Evolutionary conservation across 2,888 invertebrate species (phyloP), one percentile per base, ranked within the genome.

Genomic region (Oxycera nigricornis): DNA sequence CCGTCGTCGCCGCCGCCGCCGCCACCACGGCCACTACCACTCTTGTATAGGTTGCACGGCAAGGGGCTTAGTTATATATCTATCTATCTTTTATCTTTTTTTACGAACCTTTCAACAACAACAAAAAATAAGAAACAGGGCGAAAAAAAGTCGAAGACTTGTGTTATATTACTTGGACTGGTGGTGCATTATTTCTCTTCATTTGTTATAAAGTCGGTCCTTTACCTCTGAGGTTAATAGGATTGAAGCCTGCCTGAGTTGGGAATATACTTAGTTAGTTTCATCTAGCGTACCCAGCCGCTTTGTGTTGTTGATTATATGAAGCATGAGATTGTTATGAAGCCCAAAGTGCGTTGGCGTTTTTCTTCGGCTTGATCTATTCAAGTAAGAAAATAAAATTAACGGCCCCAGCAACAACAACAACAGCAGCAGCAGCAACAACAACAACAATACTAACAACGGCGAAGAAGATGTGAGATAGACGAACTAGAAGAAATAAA

Each of bases 401-500:
- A 55, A 55, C 46, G 46, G 46, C 22, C 55, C 4, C 55, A 14
- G 55, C 55, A n/a, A 7, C 50, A 55, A 24, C 22, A 24, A 24
- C 6, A 24, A 24, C 55, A 24, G 24, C 17, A 55, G 11, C 22
- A 55, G 7, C 24, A 39, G 14, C 55, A 55, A 55, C 20, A 55
- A 24, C 9, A 24, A 55, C 17, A 55, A 24, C 22, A 55, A 9
- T 17, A 39, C 7, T 24, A 55, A 55, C 20, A 55, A 24, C 9
- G 50, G 17, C 9, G 24, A 20, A n/a, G 55, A 55, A 24, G 55
- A 55, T 20, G 55, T 24, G 55, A 55, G 55, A 55, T n/a, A n/a
- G 59, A 59, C 26, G 59, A 59, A 17, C 59, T 28, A 22, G 59
- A 59, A 59, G 59, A 59, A 59, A 59, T 59, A 59, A 59, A 59